Conservation (phyloP, 2,888 invertebrate species). For the Chorisops tibialis region DNA sequence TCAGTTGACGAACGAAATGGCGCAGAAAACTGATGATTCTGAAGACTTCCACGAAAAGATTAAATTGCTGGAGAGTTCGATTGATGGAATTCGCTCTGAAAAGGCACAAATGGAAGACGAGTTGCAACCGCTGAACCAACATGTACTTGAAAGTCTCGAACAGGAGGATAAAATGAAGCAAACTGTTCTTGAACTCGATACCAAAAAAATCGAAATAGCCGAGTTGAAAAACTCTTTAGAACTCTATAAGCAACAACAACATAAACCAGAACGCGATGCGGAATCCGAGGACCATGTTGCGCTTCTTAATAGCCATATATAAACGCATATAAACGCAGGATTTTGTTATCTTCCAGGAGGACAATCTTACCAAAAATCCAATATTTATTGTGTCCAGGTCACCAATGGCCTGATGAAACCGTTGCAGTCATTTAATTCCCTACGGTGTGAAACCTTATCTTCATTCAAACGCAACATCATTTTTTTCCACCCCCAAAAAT, state of each 20-base stretch:
- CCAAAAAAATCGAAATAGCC: constrained; percentile 48
- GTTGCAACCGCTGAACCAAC: constrained; percentile 48
- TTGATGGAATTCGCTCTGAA: constrained; percentile 41
- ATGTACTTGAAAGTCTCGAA: constrained; percentile 46
- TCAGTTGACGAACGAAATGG: constrained; percentile 41
- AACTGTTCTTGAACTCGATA: constrained; percentile 46
- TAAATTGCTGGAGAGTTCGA: constrained; percentile 38
- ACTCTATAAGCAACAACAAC: constrained; percentile 35
- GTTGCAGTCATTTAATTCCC: too few species aligned
- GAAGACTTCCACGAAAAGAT: constrained; percentile 26
- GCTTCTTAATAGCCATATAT: too few species aligned
- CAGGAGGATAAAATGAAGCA: constrained; percentile 48
- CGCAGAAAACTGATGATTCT: constrained; percentile 23
- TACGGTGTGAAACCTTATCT: too few species aligned
- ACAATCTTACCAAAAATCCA: too few species aligned
- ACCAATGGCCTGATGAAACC: too few species aligned
- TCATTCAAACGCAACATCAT: too few species aligned
- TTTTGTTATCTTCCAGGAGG: too few species aligned
- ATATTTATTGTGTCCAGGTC: too few species aligned
- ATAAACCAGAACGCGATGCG: background rate
- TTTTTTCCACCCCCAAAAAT: too few species aligned
- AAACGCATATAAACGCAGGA: too few species aligned
- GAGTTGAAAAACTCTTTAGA: constrained; percentile 45
- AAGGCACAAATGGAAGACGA: constrained; percentile 49
- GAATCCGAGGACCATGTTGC: background rate